phyloP scores from a whole-genome alignment of 2,113 vertebrate genomes.

The Solea solea region DNA sequence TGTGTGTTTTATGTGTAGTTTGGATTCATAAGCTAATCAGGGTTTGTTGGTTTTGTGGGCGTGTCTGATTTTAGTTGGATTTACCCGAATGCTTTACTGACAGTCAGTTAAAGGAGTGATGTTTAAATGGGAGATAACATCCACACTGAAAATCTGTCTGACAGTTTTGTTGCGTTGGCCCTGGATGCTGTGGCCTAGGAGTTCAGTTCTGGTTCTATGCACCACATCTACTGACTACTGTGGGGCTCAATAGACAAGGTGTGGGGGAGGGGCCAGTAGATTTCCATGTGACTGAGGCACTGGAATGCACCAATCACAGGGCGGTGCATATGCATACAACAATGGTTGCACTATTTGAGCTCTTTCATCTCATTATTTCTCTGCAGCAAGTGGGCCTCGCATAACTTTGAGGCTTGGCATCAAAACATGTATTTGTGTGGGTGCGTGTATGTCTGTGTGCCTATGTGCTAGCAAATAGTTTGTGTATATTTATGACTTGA shows the following conservation, averaged over 20 bases:
- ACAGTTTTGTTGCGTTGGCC: not conserved
- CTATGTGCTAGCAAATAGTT: slow-evolving; percentile 38
- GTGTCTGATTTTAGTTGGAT: slow-evolving; percentile 7
- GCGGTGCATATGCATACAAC: slow-evolving; percentile 53
- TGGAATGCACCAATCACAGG: slow-evolving; percentile 75
- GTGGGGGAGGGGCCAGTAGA: slow-evolving; percentile 60
- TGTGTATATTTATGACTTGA: slow-evolving; percentile 46
- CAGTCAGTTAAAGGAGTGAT: not conserved
- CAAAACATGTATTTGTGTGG: slow-evolving; percentile 54
- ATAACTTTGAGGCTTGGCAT: slow-evolving; percentile 74
- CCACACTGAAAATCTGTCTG: too few relatives aligned
- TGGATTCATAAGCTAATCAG: not conserved
- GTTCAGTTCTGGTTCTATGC: slow-evolving; percentile 21
- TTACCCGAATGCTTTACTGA: not conserved
- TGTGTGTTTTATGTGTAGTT: not conserved
- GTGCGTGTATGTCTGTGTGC: slow-evolving; percentile 13
- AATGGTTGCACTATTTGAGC: slow-evolving; percentile 75
- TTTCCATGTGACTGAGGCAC: slow-evolving; percentile 64
- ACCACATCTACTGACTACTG: slow-evolving; percentile 22
- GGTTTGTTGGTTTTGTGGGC: not conserved
- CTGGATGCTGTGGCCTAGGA: slow-evolving; percentile 32
- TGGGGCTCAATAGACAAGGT: slow-evolving; percentile 32
- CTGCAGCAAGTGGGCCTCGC: slow-evolving; percentile 58
- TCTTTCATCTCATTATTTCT: slow-evolving; percentile 70
- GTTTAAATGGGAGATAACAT: not conserved